Conservation (phyloP, 2,888 invertebrate species). For the Drosophila flavopinicola region DNA sequence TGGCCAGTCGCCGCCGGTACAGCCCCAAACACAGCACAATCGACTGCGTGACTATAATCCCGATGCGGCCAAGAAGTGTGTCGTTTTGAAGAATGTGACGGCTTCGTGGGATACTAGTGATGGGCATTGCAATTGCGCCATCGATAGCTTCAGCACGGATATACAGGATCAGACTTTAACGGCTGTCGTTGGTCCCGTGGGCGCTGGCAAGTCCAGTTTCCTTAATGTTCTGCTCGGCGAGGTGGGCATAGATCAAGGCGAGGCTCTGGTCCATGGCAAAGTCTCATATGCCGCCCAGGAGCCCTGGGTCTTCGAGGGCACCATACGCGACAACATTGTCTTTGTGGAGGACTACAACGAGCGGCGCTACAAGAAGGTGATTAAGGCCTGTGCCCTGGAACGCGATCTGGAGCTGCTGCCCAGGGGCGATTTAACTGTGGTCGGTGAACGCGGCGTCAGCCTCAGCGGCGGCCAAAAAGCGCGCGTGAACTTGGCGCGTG, state of each 20-base stretch:
- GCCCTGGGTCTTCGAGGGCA: conserved; percentile 92
- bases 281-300: conserved; percentile 92
- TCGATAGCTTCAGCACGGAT: conserved; percentile 85
- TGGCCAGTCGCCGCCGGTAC: conserved; percentile 19
- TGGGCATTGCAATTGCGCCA: conserved; percentile 69
- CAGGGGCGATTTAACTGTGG: conserved; percentile 85
- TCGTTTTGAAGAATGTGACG: conserved; percentile 84
- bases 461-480: conserved; percentile 91
- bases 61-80: conserved; percentile 69
- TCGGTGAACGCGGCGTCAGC: conserved; percentile 89
- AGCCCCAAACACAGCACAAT: conserved; percentile 15
- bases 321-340: conserved; percentile 95
- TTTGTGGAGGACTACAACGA: conserved; percentile 91
- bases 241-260: conserved; percentile 87
- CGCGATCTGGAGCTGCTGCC: conserved; percentile 88
- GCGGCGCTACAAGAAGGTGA: conserved; percentile 84
- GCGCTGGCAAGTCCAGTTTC: conserved; percentile 90
- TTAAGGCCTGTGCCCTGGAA: conserved; percentile 87
- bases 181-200: conserved; percentile 90
- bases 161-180: conserved; percentile 74
- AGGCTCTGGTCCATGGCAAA: conserved; percentile 86
- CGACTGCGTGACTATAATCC: conserved; percentile 61
- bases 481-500: conserved; percentile 90
- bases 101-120: conserved; percentile 85
- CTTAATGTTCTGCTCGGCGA: conserved; percentile 91